Base-by-base conservation (phyloP, 2,888 invertebrate species). In the Molanna angustata region DNA sequence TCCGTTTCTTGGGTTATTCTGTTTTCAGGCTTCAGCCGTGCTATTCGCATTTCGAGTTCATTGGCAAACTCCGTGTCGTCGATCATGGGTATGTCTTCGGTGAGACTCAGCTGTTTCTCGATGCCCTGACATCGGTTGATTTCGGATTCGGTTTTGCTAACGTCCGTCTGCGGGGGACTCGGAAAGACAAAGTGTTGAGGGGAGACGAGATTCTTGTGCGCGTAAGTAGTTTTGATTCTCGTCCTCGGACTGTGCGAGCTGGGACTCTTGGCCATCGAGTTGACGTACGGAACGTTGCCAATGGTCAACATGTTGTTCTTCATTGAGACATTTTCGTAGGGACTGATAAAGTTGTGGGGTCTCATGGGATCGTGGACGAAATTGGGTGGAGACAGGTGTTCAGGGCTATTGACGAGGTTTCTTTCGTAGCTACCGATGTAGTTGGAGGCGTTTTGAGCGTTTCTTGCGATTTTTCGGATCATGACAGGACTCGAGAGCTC, bases 301-400 rank as follows among this genome's bases (percentile, higher is more conserved):
- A 44, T 52, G 13, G 37, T 32, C 13, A 16, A 7, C 2, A 78
- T 18, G 63, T 62, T 49, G 41, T 58, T 70, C 17, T 67, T 64
- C 44, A 72, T 67, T 43, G 74, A 72, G 1, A 84, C 76, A 64
- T 85, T 86, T 66, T 86, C 85, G 61, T 85, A 85, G 0, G 80
- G 79, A 61, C 79, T 80, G 9, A 22, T 21, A 6, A 20, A 14
- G 21, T 40, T 39, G 16, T 40, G 32, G 2, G 18, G 39, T 19
- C 37, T 39, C 68, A 67, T 49, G 69, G 63, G 0, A 72, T 71
- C 0, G 72, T 70, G n/a, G 31, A 32, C 32, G 27, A 27, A 4
- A 62, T 61, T 54, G 18, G 43, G 17, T 37, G 47, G 44, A 6
- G 52, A 56, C 21, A 22, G 40, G 1, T 42, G 14, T 7, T 59